Evolutionary conservation across 2,797 vertebrate genomes (phyloP).

Genomic region (Hoplostethus mediterraneus): DNA sequence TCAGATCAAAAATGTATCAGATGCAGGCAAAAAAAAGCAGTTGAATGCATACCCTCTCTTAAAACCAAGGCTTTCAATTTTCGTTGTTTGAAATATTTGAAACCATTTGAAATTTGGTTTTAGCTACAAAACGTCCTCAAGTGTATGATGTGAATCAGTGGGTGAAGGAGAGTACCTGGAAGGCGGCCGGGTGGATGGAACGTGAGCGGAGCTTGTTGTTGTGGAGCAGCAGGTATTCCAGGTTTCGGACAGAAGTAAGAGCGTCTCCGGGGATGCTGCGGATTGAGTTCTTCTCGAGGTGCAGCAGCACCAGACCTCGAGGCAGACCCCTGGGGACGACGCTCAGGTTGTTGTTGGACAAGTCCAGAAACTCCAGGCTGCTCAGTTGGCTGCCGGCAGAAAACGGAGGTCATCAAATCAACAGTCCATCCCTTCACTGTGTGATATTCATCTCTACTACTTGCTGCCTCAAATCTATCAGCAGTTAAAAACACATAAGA

Average conservation of each 20-base stretch:
- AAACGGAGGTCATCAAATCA: not conserved
- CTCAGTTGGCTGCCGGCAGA: slow-evolving; percentile 84
- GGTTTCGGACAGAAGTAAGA: slow-evolving; percentile 89
- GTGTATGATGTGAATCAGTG: not conserved
- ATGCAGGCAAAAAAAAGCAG: not conserved
- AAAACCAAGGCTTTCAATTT: not conserved
- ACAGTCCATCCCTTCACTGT: not conserved
- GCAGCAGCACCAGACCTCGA: slow-evolving; percentile 92
- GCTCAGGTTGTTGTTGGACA: slow-evolving; percentile 97
- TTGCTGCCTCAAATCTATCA: not conserved
- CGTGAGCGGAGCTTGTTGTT: slow-evolving; percentile 93
- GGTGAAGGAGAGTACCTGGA: slow-evolving; percentile 74
- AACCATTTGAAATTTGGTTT: no score
- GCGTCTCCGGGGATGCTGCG: slow-evolving; percentile 88
- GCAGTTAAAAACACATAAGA: not conserved
- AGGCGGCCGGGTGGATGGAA: slow-evolving; percentile 91
- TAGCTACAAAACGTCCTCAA: not conserved
- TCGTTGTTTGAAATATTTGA: no score
- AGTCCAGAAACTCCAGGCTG: slow-evolving; percentile 94
- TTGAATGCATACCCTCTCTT: not conserved
- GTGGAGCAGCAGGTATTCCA: slow-evolving; percentile 97
- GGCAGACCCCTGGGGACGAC: slow-evolving; percentile 93
- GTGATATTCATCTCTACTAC: not conserved
- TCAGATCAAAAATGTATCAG: not conserved
- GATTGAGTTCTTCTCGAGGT: slow-evolving; percentile 96